Percentiles rank a stretch among this genome's conserved stretches.
Evolutionary conservation across 2,888 invertebrate species (phyloP).

Genomic region (Lathronympha strigana): DNA sequence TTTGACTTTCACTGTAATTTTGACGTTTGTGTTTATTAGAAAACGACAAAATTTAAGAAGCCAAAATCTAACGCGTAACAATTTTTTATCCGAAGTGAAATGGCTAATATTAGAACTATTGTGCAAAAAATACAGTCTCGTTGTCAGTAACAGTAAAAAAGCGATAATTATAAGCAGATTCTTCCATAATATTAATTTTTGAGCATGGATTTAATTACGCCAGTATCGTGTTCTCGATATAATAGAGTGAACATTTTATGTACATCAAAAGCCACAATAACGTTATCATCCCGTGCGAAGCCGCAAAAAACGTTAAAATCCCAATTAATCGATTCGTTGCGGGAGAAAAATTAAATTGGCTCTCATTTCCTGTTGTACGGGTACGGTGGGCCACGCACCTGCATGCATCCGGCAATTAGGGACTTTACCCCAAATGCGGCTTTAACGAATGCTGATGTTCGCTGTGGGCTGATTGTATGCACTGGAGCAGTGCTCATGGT

Average conservation of each 20-base stretch:
- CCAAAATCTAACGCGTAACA: no score
- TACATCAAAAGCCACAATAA: conserved; percentile 10
- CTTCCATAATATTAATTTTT: no score
- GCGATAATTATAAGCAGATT: no score
- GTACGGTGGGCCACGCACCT: conserved; percentile 67
- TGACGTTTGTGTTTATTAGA: no score
- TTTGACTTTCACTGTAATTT: no score
- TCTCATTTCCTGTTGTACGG: conserved; percentile 71
- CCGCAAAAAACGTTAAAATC: conserved; percentile 53
- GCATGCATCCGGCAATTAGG: conserved; percentile 78
- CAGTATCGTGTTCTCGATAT: no score
- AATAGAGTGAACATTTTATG: conserved; percentile 5
- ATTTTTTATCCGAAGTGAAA: no score
- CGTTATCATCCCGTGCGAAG: conserved; percentile 46
- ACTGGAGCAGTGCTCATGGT: not conserved
- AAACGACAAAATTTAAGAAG: no score
- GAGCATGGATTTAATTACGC: no score
- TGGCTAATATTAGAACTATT: no score
- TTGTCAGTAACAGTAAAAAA: no score
- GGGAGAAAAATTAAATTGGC: conserved; percentile 78
- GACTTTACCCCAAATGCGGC: conserved; percentile 69
- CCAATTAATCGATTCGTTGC: conserved; percentile 73
- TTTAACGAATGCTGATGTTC: conserved; percentile 13
- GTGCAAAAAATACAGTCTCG: no score
- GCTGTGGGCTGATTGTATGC: not conserved